Evolutionary conservation across 2,888 invertebrate genomes (phyloP), one percentile per base, ranked within the genome.

Genomic region (Bimastos eiseni): DNA sequence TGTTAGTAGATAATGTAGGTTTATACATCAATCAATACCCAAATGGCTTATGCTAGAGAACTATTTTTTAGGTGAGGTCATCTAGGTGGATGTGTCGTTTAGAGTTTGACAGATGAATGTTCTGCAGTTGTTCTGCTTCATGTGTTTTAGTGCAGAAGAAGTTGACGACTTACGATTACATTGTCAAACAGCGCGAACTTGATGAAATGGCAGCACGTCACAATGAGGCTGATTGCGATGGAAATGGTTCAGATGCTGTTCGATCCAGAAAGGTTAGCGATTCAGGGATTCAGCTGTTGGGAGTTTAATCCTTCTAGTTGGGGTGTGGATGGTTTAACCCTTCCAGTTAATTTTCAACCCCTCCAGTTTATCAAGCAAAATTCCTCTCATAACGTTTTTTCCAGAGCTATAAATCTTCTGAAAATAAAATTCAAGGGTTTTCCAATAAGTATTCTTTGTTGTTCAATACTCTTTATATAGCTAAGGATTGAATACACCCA

Each of bases 151-250:
- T 93, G 90, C 93, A 91, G 90, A 93, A 93, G 90, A 93, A 93
- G 17, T 91, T 94, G 91, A 94, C 93, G 38, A 94, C 94, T 5
- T 94, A 94, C 92, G 94, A 94, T 91, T 94, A 94, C 91, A 94
- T 94, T 36, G 93, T 94, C 37, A 92, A 92, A 92, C 93, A 94
- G 92, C 91, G 94, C 86, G 94, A 94, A 89, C 93, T 93, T 83
- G 93, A 93, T 84, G 93, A 92, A 83, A 91, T 92, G 41, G 92
- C 91, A 41, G 93, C 93, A 24, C 90, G 91, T 19, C 93, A 93
- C 15, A 92, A 92, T 55, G 90, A 91, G 37, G 5, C 86, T 37
- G 86, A 33, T 17, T 34, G 1, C 36, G 37, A 36, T 6, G 86
- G 0, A 34, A 86, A 86, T 86, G 86, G 34, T 86, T 86, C 86